Conservation (phyloP, 2,888 invertebrate species). For the Dione vanillae region DNA sequence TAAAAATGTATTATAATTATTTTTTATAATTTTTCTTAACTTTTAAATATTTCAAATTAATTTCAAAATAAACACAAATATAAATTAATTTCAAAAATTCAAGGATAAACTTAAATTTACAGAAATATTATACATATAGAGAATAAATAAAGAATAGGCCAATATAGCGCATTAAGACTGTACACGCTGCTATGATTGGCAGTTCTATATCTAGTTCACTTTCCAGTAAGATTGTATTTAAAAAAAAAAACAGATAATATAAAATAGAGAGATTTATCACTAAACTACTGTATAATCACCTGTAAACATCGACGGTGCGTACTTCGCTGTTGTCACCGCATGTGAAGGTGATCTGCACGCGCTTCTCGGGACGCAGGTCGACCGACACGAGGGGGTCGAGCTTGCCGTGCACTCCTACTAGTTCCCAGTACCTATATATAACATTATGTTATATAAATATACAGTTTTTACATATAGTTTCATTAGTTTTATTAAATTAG, state of each 20-base stretch:
- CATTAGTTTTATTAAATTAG: too few relatives aligned
- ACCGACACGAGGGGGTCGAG: constrained; percentile 95
- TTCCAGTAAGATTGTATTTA: too few relatives aligned
- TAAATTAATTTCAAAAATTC: not conserved
- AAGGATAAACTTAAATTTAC: not conserved
- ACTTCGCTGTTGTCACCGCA: constrained; percentile 91
- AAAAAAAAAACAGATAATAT: too few relatives aligned
- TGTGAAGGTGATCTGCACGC: constrained; percentile 93
- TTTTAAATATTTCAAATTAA: not conserved
- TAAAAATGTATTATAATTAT: not conserved
- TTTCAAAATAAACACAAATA: not conserved
- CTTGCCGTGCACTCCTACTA: constrained; percentile 93
- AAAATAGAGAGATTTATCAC: too few relatives aligned
- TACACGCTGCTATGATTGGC: too few relatives aligned
- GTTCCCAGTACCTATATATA: constrained; percentile 88
- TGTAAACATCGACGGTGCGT: constrained; percentile 90
- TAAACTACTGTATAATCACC: constrained; percentile 55
- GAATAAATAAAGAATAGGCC: too few relatives aligned
- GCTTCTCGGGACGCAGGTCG: constrained; percentile 93
- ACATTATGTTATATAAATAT: not conserved
- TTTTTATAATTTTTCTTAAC: not conserved
- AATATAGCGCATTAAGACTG: too few relatives aligned
- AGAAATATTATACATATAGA: too few relatives aligned
- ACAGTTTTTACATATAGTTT: too few relatives aligned
- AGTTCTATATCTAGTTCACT: too few relatives aligned